Evolutionary conservation across 2,888 invertebrate genomes (phyloP), one percentile per base, ranked within the genome.

Genomic region (Alcis repandata): DNA sequence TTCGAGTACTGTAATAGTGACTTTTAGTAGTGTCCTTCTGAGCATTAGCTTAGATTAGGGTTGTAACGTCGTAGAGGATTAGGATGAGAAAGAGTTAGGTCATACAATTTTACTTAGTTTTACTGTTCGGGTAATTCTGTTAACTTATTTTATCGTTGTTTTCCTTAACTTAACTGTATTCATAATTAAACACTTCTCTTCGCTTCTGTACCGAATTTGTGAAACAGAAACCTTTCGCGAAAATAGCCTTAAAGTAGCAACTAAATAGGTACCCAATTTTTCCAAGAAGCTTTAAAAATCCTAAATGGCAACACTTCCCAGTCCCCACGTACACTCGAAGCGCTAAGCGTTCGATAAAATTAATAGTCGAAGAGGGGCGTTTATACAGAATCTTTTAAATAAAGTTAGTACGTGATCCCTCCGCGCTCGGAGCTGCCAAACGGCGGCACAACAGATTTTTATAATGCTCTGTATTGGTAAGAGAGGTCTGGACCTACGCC

Each of bases 401-500:
- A 90, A 89, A 87, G 85, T 84, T 77, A 76, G 84, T 86, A 91
- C 90, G 90, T 89, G 90, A 88, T 84, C 84, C 80, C 63, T 72
- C 76, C 70, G 76, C 74, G 73, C 73, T 75, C 75, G 75, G 76
- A 76, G 78, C 82, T 90, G 91, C 91, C 91, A 91, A 92, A 91
- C 89, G 88, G 87, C 84, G 84, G 83, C 86, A 90, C 91, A 92
- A 91, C 92, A 91, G 90, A 92, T 91, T 92, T 91, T 91, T 91
- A 89, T 90, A 91, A 92, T 89, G 91, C 80, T 87, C 89, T 84
- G 86, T 90, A 88, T 89, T 90, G 91, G 91, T 90, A 87, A 90
- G 85, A 83, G 86, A 77, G 89, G 88, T 88, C 86, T 92, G 92
- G 91, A 86, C 79, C 63, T 54, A 63, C 59, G 91, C 91, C 91